Evolutionary conservation across 2,888 invertebrate species (phyloP).

Genomic region (Formica aserva): DNA sequence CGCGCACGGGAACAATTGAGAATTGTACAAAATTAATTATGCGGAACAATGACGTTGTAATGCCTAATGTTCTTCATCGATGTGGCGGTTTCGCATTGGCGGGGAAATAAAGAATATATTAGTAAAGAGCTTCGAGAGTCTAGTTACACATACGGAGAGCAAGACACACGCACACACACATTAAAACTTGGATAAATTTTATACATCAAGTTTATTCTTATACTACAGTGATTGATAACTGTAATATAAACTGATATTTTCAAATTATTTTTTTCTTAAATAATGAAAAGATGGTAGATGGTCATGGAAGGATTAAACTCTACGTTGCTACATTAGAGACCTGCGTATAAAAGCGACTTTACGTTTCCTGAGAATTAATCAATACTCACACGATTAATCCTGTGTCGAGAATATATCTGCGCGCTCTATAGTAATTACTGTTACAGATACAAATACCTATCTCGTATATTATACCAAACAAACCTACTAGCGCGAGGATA

Average conservation of each 20-base stretch:
- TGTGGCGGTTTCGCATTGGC: slow-evolving; percentile 10
- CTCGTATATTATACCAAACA: slow-evolving; percentile 52
- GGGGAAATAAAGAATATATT: background rate
- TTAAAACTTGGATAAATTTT: background rate
- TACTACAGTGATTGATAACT: background rate
- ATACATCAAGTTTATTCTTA: background rate
- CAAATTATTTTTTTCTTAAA: background rate
- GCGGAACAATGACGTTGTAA: slow-evolving; percentile 67
- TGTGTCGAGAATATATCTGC: slow-evolving; percentile 67
- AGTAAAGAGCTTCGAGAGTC: background rate
- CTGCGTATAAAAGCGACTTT: slow-evolving; percentile 54
- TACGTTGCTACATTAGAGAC: background rate
- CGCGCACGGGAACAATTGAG: slow-evolving; percentile 61
- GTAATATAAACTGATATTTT: background rate
- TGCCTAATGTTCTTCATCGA: slow-evolving; percentile 57
- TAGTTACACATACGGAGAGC: background rate
- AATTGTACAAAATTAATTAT: slow-evolving; percentile 77
- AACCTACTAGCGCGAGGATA: slow-evolving; percentile 28
- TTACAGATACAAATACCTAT: slow-evolving; percentile 64
- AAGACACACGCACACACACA: no score
- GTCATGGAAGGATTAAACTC: background rate
- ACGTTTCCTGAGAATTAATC: slow-evolving; percentile 70
- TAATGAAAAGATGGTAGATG: slow-evolving; percentile 3
- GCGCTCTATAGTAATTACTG: slow-evolving; percentile 67
- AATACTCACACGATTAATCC: slow-evolving; percentile 72